These are phyloP conservation scores for Sapajus apella DNA, from an alignment of 2,113 vertebrate genomes.

Conservation along the genomic window DNA sequence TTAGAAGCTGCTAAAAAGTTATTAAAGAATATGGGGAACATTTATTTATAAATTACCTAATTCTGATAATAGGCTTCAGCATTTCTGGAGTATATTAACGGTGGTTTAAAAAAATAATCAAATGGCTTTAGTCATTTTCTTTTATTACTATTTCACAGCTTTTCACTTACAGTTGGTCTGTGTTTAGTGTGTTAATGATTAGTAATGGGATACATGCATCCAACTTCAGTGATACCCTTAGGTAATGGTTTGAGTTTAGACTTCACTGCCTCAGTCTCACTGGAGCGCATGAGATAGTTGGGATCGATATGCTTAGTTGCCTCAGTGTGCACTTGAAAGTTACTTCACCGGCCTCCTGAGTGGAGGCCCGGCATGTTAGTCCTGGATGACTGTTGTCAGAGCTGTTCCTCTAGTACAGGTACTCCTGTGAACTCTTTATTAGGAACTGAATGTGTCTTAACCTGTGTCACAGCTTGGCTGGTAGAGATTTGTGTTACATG, in stretches of 20 bases:
- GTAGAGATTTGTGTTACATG: neutral
- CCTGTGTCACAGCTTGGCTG: neutral
- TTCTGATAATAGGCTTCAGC: neutral
- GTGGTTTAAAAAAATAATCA: constrained; percentile 34
- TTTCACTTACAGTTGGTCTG: neutral
- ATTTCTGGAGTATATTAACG: neutral
- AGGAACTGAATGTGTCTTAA: accelerated
- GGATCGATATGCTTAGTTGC: neutral
- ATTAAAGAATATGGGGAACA: neutral
- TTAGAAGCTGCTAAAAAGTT: constrained; percentile 47
- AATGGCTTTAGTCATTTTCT: neutral
- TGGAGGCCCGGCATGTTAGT: neutral
- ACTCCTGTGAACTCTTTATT: accelerated
- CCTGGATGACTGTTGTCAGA: neutral
- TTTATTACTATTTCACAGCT: neutral
- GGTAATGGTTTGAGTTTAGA: neutral
- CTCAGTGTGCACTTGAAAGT: neutral
- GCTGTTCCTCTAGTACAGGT: neutral
- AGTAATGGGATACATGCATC: neutral
- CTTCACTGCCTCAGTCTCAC: neutral
- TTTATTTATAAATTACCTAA: constrained; percentile 11
- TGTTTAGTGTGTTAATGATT: neutral
- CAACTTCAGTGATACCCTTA: neutral
- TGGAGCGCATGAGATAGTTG: neutral
- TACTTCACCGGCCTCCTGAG: accelerated